Conservation (phyloP, 1,140 invertebrate genomes). For the Cardiocondyla obscurior region DNA sequence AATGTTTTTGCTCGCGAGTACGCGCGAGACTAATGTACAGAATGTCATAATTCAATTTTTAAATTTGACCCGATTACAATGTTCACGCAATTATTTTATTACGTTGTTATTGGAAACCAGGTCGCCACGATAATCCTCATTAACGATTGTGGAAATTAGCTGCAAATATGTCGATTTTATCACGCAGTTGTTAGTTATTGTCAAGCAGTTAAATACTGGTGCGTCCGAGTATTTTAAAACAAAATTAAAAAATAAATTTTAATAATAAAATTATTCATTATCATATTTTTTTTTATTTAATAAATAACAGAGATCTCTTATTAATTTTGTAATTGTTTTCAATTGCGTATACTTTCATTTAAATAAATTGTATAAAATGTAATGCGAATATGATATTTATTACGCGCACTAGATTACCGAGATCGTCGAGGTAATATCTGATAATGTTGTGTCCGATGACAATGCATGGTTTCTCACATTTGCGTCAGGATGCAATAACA, state of each 20-base stretch:
- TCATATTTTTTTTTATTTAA: background rate
- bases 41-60: slow-evolving; percentile 26
- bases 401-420: background rate
- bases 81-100: slow-evolving; percentile 21
- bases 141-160: slow-evolving; percentile 18
- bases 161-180: slow-evolving; percentile 20
- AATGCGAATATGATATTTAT: background rate
- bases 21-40: background rate
- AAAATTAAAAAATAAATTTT: background rate
- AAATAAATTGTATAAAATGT: background rate
- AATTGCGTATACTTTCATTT: no score
- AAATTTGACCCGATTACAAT: slow-evolving; percentile 36
- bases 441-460: background rate
- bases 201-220: slow-evolving; percentile 2
- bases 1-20: background rate
- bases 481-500: background rate
- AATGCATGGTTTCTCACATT: slow-evolving; percentile 10
- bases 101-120: slow-evolving; percentile 14
- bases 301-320: background rate
- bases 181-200: slow-evolving; percentile 26
- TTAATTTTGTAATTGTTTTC: background rate
- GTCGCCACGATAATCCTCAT: slow-evolving; percentile 23
- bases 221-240: background rate
- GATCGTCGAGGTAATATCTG: background rate
- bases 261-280: background rate